Percentiles rank a stretch among this genome's conserved stretches.
These are phyloP conservation scores for Cyclophora punctaria DNA, from an alignment of 2,888 invertebrate species.

Conservation along the genomic window DNA sequence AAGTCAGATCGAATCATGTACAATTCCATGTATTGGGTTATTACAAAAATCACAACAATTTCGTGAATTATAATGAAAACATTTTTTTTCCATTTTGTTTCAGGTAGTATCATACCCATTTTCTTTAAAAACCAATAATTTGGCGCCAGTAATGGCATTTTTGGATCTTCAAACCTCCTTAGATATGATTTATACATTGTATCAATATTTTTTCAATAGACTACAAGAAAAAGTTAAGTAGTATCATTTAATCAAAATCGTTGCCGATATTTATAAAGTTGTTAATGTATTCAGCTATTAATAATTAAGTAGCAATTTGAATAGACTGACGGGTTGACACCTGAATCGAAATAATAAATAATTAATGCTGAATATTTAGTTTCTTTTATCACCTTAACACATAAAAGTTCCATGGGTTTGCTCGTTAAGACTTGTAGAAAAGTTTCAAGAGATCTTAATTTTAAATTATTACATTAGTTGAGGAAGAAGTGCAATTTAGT, in stretches of 20 bases:
- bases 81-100: constrained; percentile 25
- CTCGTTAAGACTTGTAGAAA: no score
- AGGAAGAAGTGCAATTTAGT: no score
- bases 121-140: constrained; percentile 47
- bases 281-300: not conserved
- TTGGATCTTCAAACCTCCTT: constrained; percentile 37
- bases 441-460: no score
- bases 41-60: constrained; percentile 41
- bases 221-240: no score
- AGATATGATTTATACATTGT: constrained; percentile 21
- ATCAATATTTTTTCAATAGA: not conserved
- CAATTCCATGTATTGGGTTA: constrained; percentile 51
- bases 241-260: not conserved
- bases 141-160: constrained; percentile 45
- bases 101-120: constrained; percentile 43
- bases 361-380: no score
- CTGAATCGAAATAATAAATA: no score
- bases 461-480: no score
- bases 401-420: no score
- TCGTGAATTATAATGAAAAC: constrained; percentile 38
- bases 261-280: not conserved
- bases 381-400: no score
- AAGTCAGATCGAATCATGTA: constrained; percentile 47
- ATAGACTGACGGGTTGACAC: no score
- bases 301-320: no score